Evolutionary conservation across 2,113 vertebrate genomes (phyloP), one percentile per base, ranked within the genome.

Genomic region (Equus quagga): DNA sequence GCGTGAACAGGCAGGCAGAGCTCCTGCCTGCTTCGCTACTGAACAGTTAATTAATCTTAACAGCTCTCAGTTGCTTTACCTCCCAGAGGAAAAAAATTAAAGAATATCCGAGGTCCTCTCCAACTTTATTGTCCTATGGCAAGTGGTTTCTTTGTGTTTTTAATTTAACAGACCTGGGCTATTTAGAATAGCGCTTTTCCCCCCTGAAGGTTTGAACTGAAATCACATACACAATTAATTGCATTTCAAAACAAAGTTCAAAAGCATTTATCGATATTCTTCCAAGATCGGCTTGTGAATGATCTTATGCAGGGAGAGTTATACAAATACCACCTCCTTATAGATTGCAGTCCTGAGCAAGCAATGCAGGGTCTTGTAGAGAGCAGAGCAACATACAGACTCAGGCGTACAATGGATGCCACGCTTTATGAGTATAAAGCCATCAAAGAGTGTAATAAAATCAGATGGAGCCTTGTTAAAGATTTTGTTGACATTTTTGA

Each of bases 291-390:
- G 26, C 36, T 56, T 60, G 70, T 58, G 49, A 67, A 24, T 73
- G 67, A 80, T n/a, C 41, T 73, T 67, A 62, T 69, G 28, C 26
- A 36, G 64, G 76, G 70, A 89, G 51, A 87, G 24, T 26, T 60
- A 51, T 14, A 15, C 5, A 65, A 72, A 60, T 60, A 72, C 10
- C n/a, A 8, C 2, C 70, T 51, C 23, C 14, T 44, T 14, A 1
- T 17, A 69, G 49, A 9, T 44, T n/a, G 28, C 3, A 21, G 33
- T 24, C 33, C 83, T 36, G 56, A 44, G 70, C 36, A 8, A 41
- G 23, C 44, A 58, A 3, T 5, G 0, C 0, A 0, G 65, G 6
- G 12, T 51, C 62, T 49, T 24, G 24, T 0, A 75, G n/a, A 6
- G 19, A 62, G 64, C 44, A 33, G 13, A 83, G 41, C n/a, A 65